Conservation (phyloP, 2,888 invertebrate genomes). For the Rugalucina vietnamica region DNA sequence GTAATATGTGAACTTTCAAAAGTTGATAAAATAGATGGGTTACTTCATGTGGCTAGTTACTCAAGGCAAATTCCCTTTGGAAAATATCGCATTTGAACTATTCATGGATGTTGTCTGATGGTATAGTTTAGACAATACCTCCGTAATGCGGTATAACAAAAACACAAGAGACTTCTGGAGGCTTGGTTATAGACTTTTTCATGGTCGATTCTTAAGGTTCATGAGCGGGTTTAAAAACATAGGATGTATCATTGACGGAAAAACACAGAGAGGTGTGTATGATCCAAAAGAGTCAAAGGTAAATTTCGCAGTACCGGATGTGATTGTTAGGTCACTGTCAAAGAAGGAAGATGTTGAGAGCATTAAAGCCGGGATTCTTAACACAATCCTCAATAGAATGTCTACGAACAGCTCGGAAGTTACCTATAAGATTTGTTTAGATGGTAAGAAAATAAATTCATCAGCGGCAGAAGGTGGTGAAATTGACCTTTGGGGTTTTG, state of each 20-base stretch:
- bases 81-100: slow-evolving; percentile 45
- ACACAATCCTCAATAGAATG: slow-evolving; percentile 29
- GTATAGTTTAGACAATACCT: slow-evolving; percentile 34
- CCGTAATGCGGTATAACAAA: slow-evolving; percentile 37
- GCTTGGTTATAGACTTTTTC: slow-evolving; percentile 37
- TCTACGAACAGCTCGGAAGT: slow-evolving; percentile 7
- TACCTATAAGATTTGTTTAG: slow-evolving; percentile 54
- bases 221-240: slow-evolving; percentile 46
- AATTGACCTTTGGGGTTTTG: slow-evolving; percentile 45
- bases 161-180: slow-evolving; percentile 39
- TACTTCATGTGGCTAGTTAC: slow-evolving; percentile 6
- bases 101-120: slow-evolving; percentile 49
- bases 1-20: not conserved
- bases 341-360: slow-evolving; percentile 20
- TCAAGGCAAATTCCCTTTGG: slow-evolving; percentile 29
- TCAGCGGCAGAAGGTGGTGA: slow-evolving; percentile 30
- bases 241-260: slow-evolving; percentile 20
- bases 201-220: slow-evolving; percentile 40
- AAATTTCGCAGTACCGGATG: slow-evolving; percentile 47
- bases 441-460: slow-evolving; percentile 53
- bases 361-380: slow-evolving; percentile 10
- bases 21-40: slow-evolving; percentile 22
- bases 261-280: not conserved
- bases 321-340: slow-evolving; percentile 1
- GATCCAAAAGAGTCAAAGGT: slow-evolving; percentile 18